phyloP scores from a whole-genome alignment of 2,888 invertebrate genomes.

The Lobophora halterata region DNA sequence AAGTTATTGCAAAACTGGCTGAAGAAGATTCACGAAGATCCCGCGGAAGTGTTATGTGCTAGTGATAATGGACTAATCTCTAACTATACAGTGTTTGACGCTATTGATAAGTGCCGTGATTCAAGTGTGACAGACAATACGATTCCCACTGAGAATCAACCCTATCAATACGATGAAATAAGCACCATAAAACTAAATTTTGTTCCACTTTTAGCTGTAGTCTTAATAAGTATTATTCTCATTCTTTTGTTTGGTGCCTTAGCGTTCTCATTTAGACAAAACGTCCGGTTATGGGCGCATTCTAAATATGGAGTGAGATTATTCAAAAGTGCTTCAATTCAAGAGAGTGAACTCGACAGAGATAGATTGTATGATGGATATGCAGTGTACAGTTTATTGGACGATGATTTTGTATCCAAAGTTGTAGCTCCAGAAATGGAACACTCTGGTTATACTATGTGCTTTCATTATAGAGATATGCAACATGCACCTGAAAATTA shows the following conservation, averaged over 20 bases:
- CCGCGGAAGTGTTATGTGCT: constrained; percentile 84
- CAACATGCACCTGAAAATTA: constrained; percentile 82
- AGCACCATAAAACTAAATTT: constrained; percentile 84
- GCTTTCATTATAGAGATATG: constrained; percentile 85
- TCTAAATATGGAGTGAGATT: constrained; percentile 89
- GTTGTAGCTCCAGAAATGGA: constrained; percentile 88
- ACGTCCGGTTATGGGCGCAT: constrained; percentile 90
- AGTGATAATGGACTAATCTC: constrained; percentile 71
- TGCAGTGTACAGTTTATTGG: constrained; percentile 91
- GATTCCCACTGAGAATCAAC: constrained; percentile 79
- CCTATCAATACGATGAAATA: constrained; percentile 83
- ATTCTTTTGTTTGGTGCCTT: constrained; percentile 86
- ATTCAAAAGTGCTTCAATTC: constrained; percentile 83
- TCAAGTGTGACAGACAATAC: constrained; percentile 76
- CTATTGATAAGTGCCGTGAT: constrained; percentile 73
- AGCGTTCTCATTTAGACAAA: constrained; percentile 88
- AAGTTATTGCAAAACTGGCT: constrained; percentile 85
- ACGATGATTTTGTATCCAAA: constrained; percentile 86
- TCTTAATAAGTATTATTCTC: constrained; percentile 86
- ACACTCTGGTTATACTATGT: constrained; percentile 83
- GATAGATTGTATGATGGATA: constrained; percentile 93
- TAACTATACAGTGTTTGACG: constrained; percentile 71
- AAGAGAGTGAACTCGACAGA: constrained; percentile 80
- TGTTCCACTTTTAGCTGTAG: constrained; percentile 87
- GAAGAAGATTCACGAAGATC: constrained; percentile 82